These are phyloP conservation scores for Brachyrhaphis roseni DNA, from an alignment of 2,797 vertebrate species.

Conservation along the genomic window DNA sequence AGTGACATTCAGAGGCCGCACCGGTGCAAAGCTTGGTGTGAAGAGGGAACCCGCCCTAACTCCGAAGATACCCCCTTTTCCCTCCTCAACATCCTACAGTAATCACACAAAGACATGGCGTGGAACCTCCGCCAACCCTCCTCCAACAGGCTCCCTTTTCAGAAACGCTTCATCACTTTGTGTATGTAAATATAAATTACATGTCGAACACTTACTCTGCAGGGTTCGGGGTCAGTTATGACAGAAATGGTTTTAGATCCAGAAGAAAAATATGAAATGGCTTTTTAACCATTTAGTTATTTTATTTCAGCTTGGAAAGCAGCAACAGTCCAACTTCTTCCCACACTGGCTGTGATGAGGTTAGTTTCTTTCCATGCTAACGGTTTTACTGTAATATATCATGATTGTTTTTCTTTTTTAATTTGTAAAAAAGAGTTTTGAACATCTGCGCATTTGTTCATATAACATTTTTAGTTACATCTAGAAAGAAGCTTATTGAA, in stretches of 20 bases:
- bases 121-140: constrained; percentile 51
- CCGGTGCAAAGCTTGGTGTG: constrained; percentile 56
- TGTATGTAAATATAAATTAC: constrained; percentile 66
- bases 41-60: constrained; percentile 48
- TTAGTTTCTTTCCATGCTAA: constrained; percentile 50
- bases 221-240: constrained; percentile 47
- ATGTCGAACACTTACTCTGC: constrained; percentile 51
- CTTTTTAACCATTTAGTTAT: background rate
- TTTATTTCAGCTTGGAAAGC: constrained; percentile 46
- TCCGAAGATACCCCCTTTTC: constrained; percentile 31
- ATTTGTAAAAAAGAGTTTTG: constrained; percentile 28
- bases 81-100: constrained; percentile 56
- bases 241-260: constrained; percentile 40
- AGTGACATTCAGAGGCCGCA: constrained; percentile 59
- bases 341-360: constrained; percentile 58
- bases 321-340: constrained; percentile 45
- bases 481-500: background rate
- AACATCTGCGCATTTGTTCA: constrained; percentile 14
- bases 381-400: constrained; percentile 37
- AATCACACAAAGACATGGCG: constrained; percentile 67
- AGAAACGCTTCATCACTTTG: constrained; percentile 46
- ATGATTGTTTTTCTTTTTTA: constrained; percentile 47
- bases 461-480: constrained; percentile 19
- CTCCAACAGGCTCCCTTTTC: constrained; percentile 43
- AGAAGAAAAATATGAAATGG: constrained; percentile 13